Evolutionary conservation across 2,113 vertebrate genomes (phyloP).

Genomic region (Ammodramus savannarum): DNA sequence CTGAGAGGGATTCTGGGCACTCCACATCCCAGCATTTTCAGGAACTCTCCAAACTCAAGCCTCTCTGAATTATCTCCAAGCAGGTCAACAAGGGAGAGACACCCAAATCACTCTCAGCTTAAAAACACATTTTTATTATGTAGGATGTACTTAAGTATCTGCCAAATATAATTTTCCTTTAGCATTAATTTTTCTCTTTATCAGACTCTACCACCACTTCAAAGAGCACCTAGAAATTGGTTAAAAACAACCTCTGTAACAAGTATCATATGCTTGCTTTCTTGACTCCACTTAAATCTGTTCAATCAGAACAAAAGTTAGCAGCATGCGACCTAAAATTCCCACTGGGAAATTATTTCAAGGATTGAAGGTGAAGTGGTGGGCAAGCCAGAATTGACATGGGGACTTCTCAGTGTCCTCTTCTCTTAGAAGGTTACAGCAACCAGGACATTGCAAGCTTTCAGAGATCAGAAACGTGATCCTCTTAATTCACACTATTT

Average conservation of each 20-base stretch:
- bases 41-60: background rate
- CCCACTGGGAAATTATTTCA: background rate
- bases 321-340: background rate
- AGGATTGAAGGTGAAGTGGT: background rate
- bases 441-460: background rate
- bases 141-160: background rate
- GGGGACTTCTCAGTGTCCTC: background rate
- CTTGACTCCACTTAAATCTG: background rate
- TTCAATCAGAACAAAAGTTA: background rate
- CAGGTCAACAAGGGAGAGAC: background rate
- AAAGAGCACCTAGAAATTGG: background rate
- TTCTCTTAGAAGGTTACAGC: background rate
- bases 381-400: background rate
- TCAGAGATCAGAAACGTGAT: background rate
- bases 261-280: background rate
- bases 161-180: background rate
- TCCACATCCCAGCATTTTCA: background rate
- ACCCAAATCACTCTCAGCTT: background rate
- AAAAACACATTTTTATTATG: background rate
- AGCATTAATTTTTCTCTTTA: background rate
- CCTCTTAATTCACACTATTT: background rate
- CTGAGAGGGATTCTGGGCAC: background rate
- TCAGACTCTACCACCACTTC: background rate
- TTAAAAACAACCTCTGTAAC: background rate
- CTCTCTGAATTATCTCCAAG: background rate